These are phyloP conservation scores for Pterobdella sp. DNA, from an alignment of 2,888 invertebrate genomes.

Conservation along the genomic window DNA sequence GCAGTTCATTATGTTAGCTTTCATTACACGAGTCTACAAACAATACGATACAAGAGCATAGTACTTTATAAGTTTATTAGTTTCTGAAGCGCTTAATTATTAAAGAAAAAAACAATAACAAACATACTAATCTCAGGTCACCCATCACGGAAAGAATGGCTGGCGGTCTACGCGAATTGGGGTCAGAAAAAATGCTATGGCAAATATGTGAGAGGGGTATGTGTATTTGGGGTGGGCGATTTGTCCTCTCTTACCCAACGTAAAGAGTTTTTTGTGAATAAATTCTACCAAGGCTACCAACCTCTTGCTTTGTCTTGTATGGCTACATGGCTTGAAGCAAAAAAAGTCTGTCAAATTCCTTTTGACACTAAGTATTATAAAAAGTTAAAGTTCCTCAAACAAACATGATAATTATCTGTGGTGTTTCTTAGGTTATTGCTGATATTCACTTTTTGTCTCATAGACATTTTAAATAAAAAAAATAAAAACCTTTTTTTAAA, in stretches of 20 bases:
- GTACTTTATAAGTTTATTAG: no score
- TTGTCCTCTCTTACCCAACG: slow-evolving; percentile 36
- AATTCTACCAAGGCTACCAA: slow-evolving; percentile 41
- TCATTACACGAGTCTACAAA: no score
- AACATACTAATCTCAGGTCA: slow-evolving; percentile 35
- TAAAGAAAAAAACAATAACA: no score
- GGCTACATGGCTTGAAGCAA: slow-evolving; percentile 37
- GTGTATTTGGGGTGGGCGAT: slow-evolving; percentile 43
- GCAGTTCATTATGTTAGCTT: no score
- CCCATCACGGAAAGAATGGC: slow-evolving; percentile 39
- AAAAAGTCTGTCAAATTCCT: slow-evolving; percentile 31
- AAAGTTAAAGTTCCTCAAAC: slow-evolving; percentile 37
- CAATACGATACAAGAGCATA: no score
- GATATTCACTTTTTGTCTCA: no score
- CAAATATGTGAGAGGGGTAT: slow-evolving; percentile 39
- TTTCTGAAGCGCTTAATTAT: no score
- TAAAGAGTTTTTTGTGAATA: slow-evolving; percentile 43
- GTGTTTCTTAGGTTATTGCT: no score
- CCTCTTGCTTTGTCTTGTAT: slow-evolving; percentile 42
- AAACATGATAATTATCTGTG: no score
- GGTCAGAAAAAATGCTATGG: slow-evolving; percentile 38
- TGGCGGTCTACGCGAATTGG: slow-evolving; percentile 40
- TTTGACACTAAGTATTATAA: slow-evolving; percentile 36
- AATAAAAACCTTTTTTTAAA: no score
- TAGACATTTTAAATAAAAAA: no score